A percentile compares a stretch with the other conserved stretches of the same genome.
phyloP scores from a whole-genome alignment of 2,888 invertebrate species.

The Volucella inflata region DNA sequence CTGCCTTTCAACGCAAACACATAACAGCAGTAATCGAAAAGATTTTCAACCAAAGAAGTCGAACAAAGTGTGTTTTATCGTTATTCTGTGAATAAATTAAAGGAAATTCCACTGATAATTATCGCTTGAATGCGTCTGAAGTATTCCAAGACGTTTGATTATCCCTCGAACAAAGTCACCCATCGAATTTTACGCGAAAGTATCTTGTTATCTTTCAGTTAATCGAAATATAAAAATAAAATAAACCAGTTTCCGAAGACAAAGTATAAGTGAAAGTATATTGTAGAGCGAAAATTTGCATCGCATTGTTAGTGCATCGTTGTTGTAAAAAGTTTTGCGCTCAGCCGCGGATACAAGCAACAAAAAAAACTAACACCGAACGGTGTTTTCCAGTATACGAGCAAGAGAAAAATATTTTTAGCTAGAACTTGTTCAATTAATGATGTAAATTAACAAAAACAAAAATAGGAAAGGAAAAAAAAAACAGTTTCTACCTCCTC shows the following conservation, averaged over 20 bases:
- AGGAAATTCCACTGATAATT: conserved; percentile 5
- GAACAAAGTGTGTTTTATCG: conserved; percentile 34
- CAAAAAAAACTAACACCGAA: no score
- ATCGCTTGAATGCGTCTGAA: conserved; percentile 12
- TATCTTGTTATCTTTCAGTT: background rate
- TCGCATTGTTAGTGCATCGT: background rate
- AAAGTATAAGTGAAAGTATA: conserved; percentile 18
- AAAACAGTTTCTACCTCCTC: background rate
- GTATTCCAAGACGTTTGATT: conserved; percentile 27
- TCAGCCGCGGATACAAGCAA: background rate
- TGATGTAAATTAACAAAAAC: conserved; percentile 9
- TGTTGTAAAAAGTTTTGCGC: background rate
- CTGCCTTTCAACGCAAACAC: background rate
- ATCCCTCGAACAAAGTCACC: conserved; percentile 4
- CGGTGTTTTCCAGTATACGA: no score
- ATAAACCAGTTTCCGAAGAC: background rate
- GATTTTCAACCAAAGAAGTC: conserved; percentile 42
- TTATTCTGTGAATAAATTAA: conserved; percentile 36
- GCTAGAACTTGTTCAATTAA: background rate
- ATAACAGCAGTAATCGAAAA: conserved; percentile 45
- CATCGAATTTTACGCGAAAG: background rate
- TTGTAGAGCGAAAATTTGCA: background rate
- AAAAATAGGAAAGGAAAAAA: background rate
- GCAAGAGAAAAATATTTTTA: no score
- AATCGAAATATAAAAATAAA: no score